These are phyloP conservation scores for Maniola jurtina DNA, from an alignment of 1,140 invertebrate genomes.

Conservation along the genomic window DNA sequence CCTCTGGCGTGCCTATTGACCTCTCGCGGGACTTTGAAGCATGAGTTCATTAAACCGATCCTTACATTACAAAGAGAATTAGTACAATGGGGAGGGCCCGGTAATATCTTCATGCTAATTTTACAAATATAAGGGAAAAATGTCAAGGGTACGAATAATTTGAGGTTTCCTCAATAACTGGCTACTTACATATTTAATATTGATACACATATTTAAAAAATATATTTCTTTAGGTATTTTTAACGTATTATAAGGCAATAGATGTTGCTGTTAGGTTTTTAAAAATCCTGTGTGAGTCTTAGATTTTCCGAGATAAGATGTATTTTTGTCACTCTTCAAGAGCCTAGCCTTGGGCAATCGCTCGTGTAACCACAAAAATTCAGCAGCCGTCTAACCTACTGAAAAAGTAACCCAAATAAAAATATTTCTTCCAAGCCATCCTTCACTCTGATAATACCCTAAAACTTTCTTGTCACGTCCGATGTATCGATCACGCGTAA, in stretches of 20 bases:
- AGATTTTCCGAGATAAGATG: no score
- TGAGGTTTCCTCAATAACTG: no score
- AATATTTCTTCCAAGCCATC: slow-evolving; percentile 6
- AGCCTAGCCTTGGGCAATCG: no score
- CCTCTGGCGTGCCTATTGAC: slow-evolving; percentile 10
- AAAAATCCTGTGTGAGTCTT: no score
- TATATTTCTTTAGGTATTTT: no score
- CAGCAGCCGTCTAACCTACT: background rate
- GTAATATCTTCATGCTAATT: slow-evolving; percentile 6
- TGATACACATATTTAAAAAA: no score
- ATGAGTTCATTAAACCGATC: slow-evolving; percentile 13
- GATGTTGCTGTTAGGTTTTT: no score
- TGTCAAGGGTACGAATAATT: no score
- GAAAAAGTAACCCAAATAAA: background rate
- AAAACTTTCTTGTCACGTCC: slow-evolving; percentile 24
- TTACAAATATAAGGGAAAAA: background rate
- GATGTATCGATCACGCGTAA: slow-evolving; percentile 24
- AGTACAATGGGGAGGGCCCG: background rate
- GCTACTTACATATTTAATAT: no score
- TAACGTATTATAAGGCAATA: no score
- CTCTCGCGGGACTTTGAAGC: slow-evolving; percentile 13
- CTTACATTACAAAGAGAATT: slow-evolving; percentile 11
- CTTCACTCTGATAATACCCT: slow-evolving; percentile 4
- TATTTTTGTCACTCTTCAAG: no score
- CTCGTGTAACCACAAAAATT: background rate